Conservation (phyloP, 2,888 invertebrate species). For the Osedax fenrisi region DNA sequence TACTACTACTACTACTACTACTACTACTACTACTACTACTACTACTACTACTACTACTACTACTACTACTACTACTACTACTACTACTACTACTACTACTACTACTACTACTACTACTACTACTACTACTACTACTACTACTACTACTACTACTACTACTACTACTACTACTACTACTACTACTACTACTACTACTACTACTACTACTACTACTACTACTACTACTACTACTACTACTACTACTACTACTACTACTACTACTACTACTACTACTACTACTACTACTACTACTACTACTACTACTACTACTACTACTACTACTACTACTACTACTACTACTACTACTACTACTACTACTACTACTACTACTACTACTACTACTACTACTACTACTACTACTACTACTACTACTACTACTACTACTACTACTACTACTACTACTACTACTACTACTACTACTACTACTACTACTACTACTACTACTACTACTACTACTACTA, state of each 20-base stretch:
- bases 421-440: not conserved
- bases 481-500: not conserved
- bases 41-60: conserved; percentile 7
- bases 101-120: not conserved
- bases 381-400: not conserved
- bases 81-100: not conserved
- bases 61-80: not conserved
- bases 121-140: not conserved
- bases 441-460: not conserved
- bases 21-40: conserved; percentile 7
- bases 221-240: not conserved
- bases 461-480: not conserved
- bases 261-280: not conserved
- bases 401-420: not conserved
- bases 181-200: not conserved
- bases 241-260: not conserved
- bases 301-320: conserved; percentile 8
- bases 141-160: not conserved
- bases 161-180: not conserved
- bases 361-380: not conserved
- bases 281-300: conserved; percentile 5
- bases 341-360: not conserved
- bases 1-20: not conserved
- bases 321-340: conserved; percentile 1
- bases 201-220: not conserved